These are phyloP conservation scores for Asobara japonica DNA, from an alignment of 1,140 invertebrate species.

Conservation along the genomic window DNA sequence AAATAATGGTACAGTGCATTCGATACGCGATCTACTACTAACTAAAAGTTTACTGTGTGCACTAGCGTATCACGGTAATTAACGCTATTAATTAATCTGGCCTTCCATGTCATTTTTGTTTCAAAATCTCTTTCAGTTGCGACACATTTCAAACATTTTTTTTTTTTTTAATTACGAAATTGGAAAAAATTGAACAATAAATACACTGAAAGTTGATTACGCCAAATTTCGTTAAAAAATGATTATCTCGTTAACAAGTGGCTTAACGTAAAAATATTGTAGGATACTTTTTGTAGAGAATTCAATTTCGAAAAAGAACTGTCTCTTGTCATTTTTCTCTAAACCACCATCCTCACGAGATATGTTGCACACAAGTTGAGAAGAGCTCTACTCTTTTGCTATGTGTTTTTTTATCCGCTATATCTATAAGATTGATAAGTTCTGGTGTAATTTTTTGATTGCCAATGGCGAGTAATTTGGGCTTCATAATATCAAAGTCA, in stretches of 20 bases:
- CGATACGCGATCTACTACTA: neutral
- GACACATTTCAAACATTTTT: neutral
- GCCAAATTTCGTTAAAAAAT: too few species aligned
- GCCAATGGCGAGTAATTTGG: conserved; percentile 72
- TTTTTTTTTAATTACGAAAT: neutral
- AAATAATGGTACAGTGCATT: neutral
- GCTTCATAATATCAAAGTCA: conserved; percentile 74
- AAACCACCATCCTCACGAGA: too few species aligned
- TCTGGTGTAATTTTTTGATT: conserved; percentile 70
- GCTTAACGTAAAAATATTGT: too few species aligned
- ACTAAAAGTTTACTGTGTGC: neutral
- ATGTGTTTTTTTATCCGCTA: conserved; percentile 56
- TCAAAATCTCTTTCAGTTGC: neutral
- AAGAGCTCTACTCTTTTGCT: conserved; percentile 41
- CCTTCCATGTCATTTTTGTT: neutral
- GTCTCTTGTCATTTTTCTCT: neutral
- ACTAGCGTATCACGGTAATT: neutral
- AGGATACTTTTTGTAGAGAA: too few species aligned
- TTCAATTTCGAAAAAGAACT: too few species aligned
- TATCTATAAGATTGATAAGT: conserved; percentile 64
- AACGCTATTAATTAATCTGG: conserved; percentile 20
- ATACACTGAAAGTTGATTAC: too few species aligned
- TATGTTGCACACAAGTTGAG: too few species aligned
- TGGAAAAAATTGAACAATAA: too few species aligned
- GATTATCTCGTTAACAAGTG: too few species aligned